Base-by-base conservation (phyloP, 2,797 vertebrate genomes). In the Poeciliopsis gracilis region DNA sequence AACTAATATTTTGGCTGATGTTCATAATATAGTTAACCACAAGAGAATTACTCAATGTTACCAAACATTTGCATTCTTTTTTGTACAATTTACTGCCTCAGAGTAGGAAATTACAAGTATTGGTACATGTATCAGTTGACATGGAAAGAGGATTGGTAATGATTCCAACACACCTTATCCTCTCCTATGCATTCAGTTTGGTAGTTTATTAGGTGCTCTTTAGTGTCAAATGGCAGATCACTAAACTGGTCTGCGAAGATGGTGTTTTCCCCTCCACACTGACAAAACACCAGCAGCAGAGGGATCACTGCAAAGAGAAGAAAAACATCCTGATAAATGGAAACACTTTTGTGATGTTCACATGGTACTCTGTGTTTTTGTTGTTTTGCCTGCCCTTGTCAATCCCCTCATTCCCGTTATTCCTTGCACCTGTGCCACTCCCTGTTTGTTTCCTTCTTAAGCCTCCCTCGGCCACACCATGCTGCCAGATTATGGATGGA, bases 141-240 rank as follows among this genome's bases (percentile, higher is more conserved):
- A 66, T 66, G 15, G 33, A 66, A 38, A 66, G 79, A n/a, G 1
- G 3, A 66, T 55, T 30, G 57, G 41, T 73, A 73, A 53, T 25
- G 38, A n/a, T 69, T 2, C 0, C 11, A 49, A 88, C 94, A 70
- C 89, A 97, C 98, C 96, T 96, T 97, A 88, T 98, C 94, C 72
- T 97, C 96, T 0, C 97, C 97, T 7, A 88, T 96, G 49, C 97
- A 96, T 93, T 99, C 98, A 0, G 96, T 97, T 85, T 97, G 96
- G 93, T 98, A 98, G 7, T 94, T 91, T 8, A 96, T 97, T 77
- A 99, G 87, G 76, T 96, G 94, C 0, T 96, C 96, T 87, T 97
- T 97, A 0, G 95, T 94, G 2, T 90, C 93, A 72, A 93, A 95
- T 15, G 95, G 94, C 30, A 96, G 33, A 20, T 97, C 97, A 0